These are phyloP conservation scores for Meloidogyne hapla DNA, from an alignment of 1,140 invertebrate species.

Conservation along the genomic window DNA sequence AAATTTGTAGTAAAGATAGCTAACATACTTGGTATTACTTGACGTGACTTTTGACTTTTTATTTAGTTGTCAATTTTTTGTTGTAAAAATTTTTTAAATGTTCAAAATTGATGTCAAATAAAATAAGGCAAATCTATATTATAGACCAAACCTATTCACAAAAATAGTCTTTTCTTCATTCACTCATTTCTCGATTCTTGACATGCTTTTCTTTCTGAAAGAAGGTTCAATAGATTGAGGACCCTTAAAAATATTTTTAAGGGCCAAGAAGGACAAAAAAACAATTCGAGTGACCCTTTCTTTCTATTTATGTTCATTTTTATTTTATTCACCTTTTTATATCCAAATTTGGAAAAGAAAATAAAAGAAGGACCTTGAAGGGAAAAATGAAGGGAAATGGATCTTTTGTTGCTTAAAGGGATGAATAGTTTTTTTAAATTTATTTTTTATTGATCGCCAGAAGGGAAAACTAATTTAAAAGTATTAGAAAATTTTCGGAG, in stretches of 20 bases:
- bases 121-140: too few species aligned
- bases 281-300: background rate
- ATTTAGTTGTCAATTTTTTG: too few species aligned
- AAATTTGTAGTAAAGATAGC: too few species aligned
- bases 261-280: constrained; percentile 2
- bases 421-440: too few species aligned
- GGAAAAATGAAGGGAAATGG: background rate
- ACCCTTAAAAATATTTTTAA: constrained; percentile 6
- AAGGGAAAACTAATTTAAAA: too few species aligned
- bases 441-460: too few species aligned
- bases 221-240: background rate
- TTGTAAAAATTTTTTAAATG: too few species aligned
- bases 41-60: too few species aligned
- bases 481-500: too few species aligned
- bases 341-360: background rate
- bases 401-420: background rate
- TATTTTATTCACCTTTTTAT: background rate
- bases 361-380: background rate
- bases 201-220: background rate
- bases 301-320: background rate
- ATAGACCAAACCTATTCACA: too few species aligned
- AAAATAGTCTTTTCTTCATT: background rate
- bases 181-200: background rate
- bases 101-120: too few species aligned
- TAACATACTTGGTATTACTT: too few species aligned